Percentiles rank a stretch among this genome's conserved stretches.
These are phyloP conservation scores for Montipora cactus DNA, from an alignment of 64 coral and sea anemone genomes.

Conservation along the genomic window DNA sequence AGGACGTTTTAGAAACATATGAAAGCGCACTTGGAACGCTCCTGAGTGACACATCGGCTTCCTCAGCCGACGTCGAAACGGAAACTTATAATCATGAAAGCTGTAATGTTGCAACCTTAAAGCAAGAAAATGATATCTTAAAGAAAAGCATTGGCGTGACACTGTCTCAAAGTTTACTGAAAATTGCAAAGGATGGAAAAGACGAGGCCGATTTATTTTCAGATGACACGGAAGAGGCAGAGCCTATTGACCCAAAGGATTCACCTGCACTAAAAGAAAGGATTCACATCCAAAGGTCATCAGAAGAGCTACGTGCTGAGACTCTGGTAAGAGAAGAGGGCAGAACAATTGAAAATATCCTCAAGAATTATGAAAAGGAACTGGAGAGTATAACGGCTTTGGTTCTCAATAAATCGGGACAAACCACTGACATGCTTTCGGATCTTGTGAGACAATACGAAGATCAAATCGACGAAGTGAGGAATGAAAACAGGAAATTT, in stretches of 20 bases:
- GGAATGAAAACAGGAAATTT: neutral
- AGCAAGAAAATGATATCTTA: constrained; percentile 10
- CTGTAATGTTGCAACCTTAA: neutral
- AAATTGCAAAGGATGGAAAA: neutral
- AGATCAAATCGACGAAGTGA: neutral
- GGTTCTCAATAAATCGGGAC: neutral
- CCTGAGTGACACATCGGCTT: neutral
- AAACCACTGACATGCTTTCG: neutral
- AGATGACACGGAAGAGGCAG: neutral
- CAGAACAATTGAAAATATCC: constrained; percentile 47
- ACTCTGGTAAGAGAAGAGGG: constrained; percentile 4
- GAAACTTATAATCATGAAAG: neutral
- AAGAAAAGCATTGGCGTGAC: neutral
- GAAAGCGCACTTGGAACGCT: constrained; percentile 46
- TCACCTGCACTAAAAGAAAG: neutral
- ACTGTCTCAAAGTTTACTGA: neutral
- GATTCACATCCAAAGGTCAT: neutral
- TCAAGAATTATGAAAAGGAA: constrained; percentile 15
- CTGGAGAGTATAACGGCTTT: neutral
- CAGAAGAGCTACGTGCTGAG: neutral
- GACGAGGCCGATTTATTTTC: neutral
- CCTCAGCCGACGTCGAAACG: neutral
- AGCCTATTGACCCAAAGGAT: too few species aligned
- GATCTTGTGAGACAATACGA: constrained; percentile 17
- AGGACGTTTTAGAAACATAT: constrained; percentile 62